Percentiles rank a stretch among this genome's conserved stretches.
phyloP scores from a whole-genome alignment of 2,888 invertebrate genomes.

The Anagyrus pseudococci region DNA sequence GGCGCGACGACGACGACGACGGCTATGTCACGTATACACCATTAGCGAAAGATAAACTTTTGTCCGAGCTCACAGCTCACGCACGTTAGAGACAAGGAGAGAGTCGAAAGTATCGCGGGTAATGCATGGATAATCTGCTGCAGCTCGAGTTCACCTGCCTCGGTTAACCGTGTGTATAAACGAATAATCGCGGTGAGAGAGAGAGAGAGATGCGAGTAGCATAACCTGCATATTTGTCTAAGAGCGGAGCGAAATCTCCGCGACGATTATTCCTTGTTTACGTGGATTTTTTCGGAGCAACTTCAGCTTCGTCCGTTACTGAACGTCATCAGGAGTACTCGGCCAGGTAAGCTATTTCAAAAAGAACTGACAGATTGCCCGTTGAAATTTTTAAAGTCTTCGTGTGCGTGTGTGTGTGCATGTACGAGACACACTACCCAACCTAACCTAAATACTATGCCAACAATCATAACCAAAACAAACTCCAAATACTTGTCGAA shows the following conservation, averaged over 20 bases:
- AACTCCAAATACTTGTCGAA: neutral
- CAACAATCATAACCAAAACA: conserved; percentile 22
- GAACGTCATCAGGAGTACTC: too few relatives aligned
- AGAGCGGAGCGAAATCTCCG: neutral
- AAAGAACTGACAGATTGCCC: neutral
- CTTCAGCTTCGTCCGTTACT: too few relatives aligned
- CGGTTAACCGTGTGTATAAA: too few relatives aligned
- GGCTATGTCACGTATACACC: neutral
- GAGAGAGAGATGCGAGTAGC: neutral
- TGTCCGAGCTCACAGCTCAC: too few relatives aligned
- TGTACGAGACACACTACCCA: conserved; percentile 2
- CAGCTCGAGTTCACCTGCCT: too few relatives aligned
- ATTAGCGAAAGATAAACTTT: too few relatives aligned
- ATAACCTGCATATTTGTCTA: neutral
- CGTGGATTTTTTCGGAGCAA: too few relatives aligned
- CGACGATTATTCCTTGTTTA: neutral
- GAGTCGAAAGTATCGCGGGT: too few relatives aligned
- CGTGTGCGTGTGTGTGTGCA: neutral
- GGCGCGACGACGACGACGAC: neutral
- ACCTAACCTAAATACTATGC: conserved; percentile 20
- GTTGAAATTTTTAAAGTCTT: neutral
- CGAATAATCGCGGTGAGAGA: too few relatives aligned
- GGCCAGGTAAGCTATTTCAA: neutral
- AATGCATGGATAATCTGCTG: too few relatives aligned
- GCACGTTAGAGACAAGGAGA: too few relatives aligned